phyloP scores from a whole-genome alignment of 2,888 invertebrate genomes.

The Chrysina gloriosa region DNA sequence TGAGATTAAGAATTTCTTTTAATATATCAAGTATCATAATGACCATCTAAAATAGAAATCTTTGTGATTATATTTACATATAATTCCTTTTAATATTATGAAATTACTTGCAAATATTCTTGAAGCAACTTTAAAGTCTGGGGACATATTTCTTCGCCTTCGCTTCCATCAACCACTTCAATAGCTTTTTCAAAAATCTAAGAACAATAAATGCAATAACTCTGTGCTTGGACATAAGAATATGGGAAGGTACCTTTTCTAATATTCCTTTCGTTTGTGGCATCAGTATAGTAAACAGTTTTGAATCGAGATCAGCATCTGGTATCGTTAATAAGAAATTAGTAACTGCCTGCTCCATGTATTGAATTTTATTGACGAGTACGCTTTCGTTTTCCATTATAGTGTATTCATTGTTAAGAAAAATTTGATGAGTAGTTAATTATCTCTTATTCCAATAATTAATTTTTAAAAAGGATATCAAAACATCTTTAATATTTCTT shows the following conservation, averaged over 20 bases:
- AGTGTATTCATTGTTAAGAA: slow-evolving; percentile 39
- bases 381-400: slow-evolving; percentile 28
- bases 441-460: neutral
- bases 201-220: neutral
- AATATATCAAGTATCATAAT: slow-evolving; percentile 48
- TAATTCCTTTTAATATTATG: neutral
- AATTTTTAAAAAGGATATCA: slow-evolving; percentile 43
- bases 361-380: slow-evolving; percentile 31
- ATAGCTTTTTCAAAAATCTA: slow-evolving; percentile 38
- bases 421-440: slow-evolving; percentile 6
- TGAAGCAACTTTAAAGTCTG: slow-evolving; percentile 45
- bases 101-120: slow-evolving; percentile 50
- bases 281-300: slow-evolving; percentile 40
- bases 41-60: slow-evolving; percentile 47
- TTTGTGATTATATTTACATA: neutral
- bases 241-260: slow-evolving; percentile 14
- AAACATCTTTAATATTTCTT: slow-evolving; percentile 29
- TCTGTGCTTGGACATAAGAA: neutral
- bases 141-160: slow-evolving; percentile 22
- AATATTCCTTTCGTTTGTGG: slow-evolving; percentile 39
- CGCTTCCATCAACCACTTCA: slow-evolving; percentile 19
- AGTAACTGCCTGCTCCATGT: slow-evolving; percentile 31
- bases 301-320: slow-evolving; percentile 27
- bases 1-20: slow-evolving; percentile 44
- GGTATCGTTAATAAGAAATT: slow-evolving; percentile 34